These are phyloP conservation scores for Plebejus argus DNA, from an alignment of 2,888 invertebrate genomes.

Conservation along the genomic window DNA sequence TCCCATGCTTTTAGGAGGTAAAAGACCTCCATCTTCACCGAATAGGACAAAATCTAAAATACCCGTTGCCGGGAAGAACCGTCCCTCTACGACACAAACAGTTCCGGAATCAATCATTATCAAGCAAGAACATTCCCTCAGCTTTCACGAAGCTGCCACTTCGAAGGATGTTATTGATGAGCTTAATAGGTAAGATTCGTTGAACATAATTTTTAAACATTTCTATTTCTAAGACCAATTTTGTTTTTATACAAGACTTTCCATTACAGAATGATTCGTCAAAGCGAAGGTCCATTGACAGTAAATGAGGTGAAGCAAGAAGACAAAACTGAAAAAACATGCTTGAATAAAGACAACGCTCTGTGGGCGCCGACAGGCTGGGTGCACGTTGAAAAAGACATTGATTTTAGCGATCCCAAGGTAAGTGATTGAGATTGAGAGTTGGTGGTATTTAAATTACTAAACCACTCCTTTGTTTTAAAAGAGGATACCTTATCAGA, in stretches of 20 bases:
- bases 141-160: slow-evolving; percentile 87
- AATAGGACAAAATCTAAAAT: slow-evolving; percentile 67
- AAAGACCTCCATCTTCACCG: slow-evolving; percentile 73
- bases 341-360: slow-evolving; percentile 79
- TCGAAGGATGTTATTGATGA: slow-evolving; percentile 89
- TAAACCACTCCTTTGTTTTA: background rate
- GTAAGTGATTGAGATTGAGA: slow-evolving; percentile 66
- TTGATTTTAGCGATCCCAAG: slow-evolving; percentile 90
- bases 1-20: slow-evolving; percentile 75
- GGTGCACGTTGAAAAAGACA: slow-evolving; percentile 89
- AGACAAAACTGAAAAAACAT: slow-evolving; percentile 47
- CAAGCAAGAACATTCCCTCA: slow-evolving; percentile 81
- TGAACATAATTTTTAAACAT: background rate
- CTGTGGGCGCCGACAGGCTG: slow-evolving; percentile 88
- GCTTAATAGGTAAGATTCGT: slow-evolving; percentile 77
- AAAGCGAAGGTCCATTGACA: slow-evolving; percentile 59
- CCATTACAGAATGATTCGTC: slow-evolving; percentile 69
- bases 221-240: background rate
- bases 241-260: background rate
- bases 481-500: background rate
- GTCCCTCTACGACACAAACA: slow-evolving; percentile 50
- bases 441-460: background rate
- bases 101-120: slow-evolving; percentile 68
- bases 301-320: slow-evolving; percentile 50
- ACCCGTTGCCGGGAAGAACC: slow-evolving; percentile 62